Percentiles rank a stretch among this genome's conserved stretches.
Conservation (phyloP, 2,113 vertebrate genomes). For the Ceyx margarethae region DNA sequence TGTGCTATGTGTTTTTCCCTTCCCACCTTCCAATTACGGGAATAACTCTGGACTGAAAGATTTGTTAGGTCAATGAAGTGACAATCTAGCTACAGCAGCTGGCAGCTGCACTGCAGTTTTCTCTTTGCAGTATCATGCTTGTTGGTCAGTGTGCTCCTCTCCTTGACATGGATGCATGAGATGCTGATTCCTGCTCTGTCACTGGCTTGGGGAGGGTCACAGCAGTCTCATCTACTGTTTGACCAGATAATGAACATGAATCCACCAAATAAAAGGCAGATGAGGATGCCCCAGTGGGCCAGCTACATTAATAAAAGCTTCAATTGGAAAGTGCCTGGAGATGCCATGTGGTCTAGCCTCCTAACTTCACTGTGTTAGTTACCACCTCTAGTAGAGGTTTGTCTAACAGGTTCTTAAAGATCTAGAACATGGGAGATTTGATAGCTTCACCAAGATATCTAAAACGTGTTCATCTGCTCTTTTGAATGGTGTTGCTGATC, state of each 20-base stretch:
- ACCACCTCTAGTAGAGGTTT: not conserved
- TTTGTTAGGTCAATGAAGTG: not conserved
- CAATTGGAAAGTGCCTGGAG: not conserved
- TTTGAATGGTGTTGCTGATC: not conserved
- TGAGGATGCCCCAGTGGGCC: not conserved
- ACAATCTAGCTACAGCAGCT: not conserved
- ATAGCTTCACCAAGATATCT: not conserved
- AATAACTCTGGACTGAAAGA: not conserved
- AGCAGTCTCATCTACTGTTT: not conserved
- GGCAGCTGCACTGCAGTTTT: not conserved
- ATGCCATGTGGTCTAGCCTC: not conserved
- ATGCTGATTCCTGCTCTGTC: not conserved
- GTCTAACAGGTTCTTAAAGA: not conserved
- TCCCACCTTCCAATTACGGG: not conserved
- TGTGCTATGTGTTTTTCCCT: not conserved
- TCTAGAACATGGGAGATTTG: not conserved
- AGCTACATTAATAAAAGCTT: not conserved
- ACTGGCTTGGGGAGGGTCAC: not conserved
- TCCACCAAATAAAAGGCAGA: not conserved
- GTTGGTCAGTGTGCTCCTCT: not conserved
- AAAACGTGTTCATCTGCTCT: not conserved
- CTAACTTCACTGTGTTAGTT: not conserved
- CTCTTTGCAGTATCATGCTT: not conserved
- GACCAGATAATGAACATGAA: not conserved
- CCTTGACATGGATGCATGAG: not conserved